A percentile compares a stretch with the other conserved stretches of the same genome.
Evolutionary conservation across 2,888 invertebrate genomes (phyloP).

Genomic region (Tipula vernalis): DNA sequence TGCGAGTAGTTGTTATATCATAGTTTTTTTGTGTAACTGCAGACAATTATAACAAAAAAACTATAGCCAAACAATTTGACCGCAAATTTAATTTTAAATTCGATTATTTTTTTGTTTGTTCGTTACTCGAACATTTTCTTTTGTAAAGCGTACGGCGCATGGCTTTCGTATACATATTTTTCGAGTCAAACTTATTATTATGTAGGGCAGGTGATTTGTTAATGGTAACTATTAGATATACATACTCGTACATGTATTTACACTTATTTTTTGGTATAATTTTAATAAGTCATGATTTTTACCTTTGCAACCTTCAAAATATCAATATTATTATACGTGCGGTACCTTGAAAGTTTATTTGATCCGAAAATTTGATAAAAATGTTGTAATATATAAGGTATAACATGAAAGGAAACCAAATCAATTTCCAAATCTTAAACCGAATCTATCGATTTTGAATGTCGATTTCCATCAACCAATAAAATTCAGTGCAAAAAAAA

Average conservation of each 20-base stretch:
- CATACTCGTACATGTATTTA: background rate
- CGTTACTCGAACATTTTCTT: background rate
- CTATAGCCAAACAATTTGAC: background rate
- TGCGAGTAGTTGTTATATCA: background rate
- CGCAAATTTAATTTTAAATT: background rate
- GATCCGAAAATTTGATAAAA: background rate
- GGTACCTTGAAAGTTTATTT: background rate
- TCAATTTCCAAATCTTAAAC: no score
- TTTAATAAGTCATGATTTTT: background rate
- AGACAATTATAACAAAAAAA: background rate
- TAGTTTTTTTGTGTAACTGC: background rate
- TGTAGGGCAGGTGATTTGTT: background rate
- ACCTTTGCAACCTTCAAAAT: background rate
- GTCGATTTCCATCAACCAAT: no score
- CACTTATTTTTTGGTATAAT: background rate
- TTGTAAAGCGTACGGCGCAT: background rate
- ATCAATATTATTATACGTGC: background rate
- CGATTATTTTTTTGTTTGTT: background rate
- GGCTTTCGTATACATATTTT: no score
- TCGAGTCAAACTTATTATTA: background rate
- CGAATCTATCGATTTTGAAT: no score
- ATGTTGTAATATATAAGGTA: background rate
- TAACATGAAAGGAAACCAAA: background rate
- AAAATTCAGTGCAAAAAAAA: no score
- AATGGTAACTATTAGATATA: background rate